Base-by-base conservation (phyloP, 2,888 invertebrate genomes). In the Caenorhabditis becei region DNA sequence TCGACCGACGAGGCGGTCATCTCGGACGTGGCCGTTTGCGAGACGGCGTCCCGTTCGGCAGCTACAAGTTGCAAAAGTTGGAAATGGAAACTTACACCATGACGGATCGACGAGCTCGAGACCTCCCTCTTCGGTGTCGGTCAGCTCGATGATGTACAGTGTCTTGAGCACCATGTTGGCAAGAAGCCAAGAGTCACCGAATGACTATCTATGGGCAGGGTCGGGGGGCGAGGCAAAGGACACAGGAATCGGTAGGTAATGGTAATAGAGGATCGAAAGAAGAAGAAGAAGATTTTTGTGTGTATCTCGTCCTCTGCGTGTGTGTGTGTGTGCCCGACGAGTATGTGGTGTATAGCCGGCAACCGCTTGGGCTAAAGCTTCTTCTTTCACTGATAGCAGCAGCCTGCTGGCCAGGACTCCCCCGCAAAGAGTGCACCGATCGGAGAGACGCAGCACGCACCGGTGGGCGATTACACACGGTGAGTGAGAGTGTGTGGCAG, bases 71-170 rank as follows among this genome's bases (percentile, higher is more conserved):
- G 14, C 63, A 7, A 24, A 47, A 47, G 65, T 66, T 24, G 16
- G 1, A 49, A 20, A 44, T 10, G 53, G 71, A 41, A 49, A 87
- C 90, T 89, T 88, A 91, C 91, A 87, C 91, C 91, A 91, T 56
- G 89, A 85, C 23, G 90, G 90, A 80, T 91, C 91, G 79, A 91
- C 90, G 77, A 91, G 88, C 83, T 91, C 91, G 53, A 91, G 85
- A 58, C 91, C 91, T 74, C 91, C 91, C 75, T 91, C 90, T 71
- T 90, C 91, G 79, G 90, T 83, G 35, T 91, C 91, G 69, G 85
- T 83, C 78, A 91, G 83, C 80, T 91, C 91, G 78, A 91, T 89
- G 61, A 91, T 86, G 83, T 88, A 91, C 74, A 89, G 85, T 56
- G 85, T 85, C 65, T 88, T 86, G 66, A 90, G 84, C 80, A 88